Evolutionary conservation across 1,140 invertebrate species (phyloP).

Genomic region (Elymnias hypermnestra): DNA sequence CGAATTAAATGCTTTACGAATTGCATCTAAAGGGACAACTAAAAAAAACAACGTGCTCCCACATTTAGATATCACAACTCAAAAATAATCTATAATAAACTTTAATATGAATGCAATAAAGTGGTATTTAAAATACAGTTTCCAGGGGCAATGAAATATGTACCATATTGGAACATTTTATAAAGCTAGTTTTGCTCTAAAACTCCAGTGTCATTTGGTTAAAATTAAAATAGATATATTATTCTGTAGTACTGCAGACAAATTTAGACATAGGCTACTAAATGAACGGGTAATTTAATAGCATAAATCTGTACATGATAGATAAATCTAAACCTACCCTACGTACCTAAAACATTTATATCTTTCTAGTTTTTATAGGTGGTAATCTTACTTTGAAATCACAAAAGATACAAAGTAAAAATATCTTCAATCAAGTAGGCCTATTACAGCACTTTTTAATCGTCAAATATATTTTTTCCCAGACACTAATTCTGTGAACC

Average conservation of each 20-base stretch:
- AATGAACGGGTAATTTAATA: slow-evolving; percentile 22
- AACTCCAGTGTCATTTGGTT: slow-evolving; percentile 14
- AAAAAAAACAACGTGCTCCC: slow-evolving; percentile 10
- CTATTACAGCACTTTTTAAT: too few relatives aligned
- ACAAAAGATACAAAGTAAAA: too few relatives aligned
- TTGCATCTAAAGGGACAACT: slow-evolving; percentile 26
- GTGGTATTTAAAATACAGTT: slow-evolving; percentile 1
- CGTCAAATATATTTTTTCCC: too few relatives aligned
- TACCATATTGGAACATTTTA: slow-evolving; percentile 10
- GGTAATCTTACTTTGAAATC: too few relatives aligned
- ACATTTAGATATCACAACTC: slow-evolving; percentile 11
- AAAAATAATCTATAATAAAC: not conserved
- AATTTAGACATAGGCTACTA: slow-evolving; percentile 33
- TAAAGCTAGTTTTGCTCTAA: slow-evolving; percentile 14
- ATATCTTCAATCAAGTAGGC: too few relatives aligned
- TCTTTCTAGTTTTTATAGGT: too few relatives aligned
- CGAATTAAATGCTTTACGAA: slow-evolving; percentile 28
- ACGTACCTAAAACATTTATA: too few relatives aligned
- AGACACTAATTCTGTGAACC: too few relatives aligned
- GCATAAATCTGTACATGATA: not conserved
- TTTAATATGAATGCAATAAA: not conserved
- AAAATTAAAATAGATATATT: slow-evolving; percentile 25
- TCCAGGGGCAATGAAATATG: slow-evolving; percentile 9
- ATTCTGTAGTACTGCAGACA: slow-evolving; percentile 36
- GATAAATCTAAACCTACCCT: too few relatives aligned